phyloP scores from a whole-genome alignment of 2,797 vertebrate genomes.

The Takifugu rubripes region DNA sequence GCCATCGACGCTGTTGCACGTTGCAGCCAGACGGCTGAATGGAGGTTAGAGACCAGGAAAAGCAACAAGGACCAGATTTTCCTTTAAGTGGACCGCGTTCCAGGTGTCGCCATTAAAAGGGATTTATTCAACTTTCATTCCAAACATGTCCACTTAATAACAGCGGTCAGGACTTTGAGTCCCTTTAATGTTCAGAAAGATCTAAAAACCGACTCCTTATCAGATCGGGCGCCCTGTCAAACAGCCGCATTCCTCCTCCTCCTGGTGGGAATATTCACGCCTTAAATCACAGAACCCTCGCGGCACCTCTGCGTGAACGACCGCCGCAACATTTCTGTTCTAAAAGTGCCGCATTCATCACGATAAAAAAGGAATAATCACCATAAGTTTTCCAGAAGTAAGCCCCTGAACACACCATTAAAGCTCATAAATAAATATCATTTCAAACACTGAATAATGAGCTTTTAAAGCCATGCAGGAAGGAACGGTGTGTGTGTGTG shows the following conservation, averaged over 20 bases:
- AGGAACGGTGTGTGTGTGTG: conserved; percentile 47
- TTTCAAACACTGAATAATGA: conserved; percentile 35
- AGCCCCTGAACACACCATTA: conserved; percentile 5
- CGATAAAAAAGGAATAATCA: too few relatives aligned
- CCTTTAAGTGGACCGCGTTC: conserved; percentile 1
- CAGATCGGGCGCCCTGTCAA: not conserved
- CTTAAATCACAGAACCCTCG: conserved; percentile 30
- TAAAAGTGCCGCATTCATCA: too few relatives aligned
- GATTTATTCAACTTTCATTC: not conserved
- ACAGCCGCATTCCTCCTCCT: conserved; percentile 2
- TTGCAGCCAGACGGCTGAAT: conserved; percentile 56
- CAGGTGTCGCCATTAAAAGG: not conserved
- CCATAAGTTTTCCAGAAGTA: too few relatives aligned
- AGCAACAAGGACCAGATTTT: conserved; percentile 23
- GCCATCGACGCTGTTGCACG: conserved; percentile 56
- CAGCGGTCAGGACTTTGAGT: not conserved
- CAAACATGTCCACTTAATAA: not conserved
- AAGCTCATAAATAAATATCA: conserved; percentile 49
- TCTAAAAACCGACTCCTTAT: not conserved
- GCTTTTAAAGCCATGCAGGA: conserved; percentile 44
- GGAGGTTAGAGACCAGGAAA: conserved; percentile 35
- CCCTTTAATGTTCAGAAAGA: not conserved
- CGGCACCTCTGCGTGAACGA: conserved; percentile 3
- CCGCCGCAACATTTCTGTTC: not conserved
- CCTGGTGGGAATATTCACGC: not conserved